Conservation (phyloP, 2,797 vertebrate genomes). For the Enteromius trimaculatus region DNA sequence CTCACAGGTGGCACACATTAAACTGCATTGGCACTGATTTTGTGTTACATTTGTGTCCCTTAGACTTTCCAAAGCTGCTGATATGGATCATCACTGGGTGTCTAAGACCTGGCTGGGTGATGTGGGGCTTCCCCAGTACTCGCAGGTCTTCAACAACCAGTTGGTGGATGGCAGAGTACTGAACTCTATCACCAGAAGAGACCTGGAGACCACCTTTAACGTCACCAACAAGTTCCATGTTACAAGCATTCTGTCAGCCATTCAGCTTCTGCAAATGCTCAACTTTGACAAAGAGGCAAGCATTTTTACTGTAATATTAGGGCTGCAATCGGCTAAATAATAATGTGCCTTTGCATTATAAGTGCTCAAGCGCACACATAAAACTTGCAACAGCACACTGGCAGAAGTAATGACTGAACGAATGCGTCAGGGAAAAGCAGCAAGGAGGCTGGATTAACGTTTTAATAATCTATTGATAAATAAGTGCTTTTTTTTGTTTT, state of each 20-base stretch:
- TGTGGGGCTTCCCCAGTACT: conserved; percentile 84
- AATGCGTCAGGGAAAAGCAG: too few relatives aligned
- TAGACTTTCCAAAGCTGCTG: conserved; percentile 84
- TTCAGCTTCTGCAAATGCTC: conserved; percentile 84
- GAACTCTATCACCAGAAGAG: conserved; percentile 82
- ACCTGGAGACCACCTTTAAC: conserved; percentile 81
- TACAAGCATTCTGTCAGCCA: conserved; percentile 83
- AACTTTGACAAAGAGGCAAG: conserved; percentile 86
- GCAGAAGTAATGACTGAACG: too few relatives aligned
- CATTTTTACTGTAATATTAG: neutral
- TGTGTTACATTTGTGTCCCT: neutral
- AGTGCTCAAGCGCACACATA: too few relatives aligned
- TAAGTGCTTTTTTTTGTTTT: too few relatives aligned
- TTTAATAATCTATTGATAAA: too few relatives aligned
- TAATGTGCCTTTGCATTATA: too few relatives aligned
- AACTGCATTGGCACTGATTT: neutral
- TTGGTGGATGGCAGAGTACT: conserved; percentile 86
- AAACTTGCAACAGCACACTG: too few relatives aligned
- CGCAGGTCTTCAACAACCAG: conserved; percentile 82
- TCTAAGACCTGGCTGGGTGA: conserved; percentile 84
- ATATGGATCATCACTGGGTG: conserved; percentile 89
- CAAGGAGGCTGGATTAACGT: too few relatives aligned
- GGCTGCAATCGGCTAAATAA: too few relatives aligned
- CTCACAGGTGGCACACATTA: neutral
- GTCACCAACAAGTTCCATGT: conserved; percentile 83